phyloP scores from a whole-genome alignment of 2,113 vertebrate species.

The Stomatorhinus ivindoensis region DNA sequence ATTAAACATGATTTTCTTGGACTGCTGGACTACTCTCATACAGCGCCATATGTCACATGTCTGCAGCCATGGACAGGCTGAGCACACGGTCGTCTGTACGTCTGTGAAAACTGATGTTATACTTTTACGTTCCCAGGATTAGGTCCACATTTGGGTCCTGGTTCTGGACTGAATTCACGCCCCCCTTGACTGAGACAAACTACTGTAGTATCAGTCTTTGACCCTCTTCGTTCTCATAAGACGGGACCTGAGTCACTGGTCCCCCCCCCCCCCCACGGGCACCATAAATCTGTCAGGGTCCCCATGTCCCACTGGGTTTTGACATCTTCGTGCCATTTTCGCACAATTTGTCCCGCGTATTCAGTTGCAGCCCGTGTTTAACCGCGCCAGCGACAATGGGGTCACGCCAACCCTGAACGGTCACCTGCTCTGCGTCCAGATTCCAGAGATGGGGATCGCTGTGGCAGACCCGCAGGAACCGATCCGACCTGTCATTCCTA shows the following conservation, averaged over 20 bases:
- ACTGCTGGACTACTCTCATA: neutral
- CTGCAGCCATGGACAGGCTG: no score
- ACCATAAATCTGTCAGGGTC: slow-evolving; percentile 35
- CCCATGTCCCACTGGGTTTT: slow-evolving; percentile 9
- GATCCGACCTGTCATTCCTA: neutral
- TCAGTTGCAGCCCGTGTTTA: slow-evolving; percentile 30
- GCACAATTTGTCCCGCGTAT: slow-evolving; percentile 35
- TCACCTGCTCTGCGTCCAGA: neutral
- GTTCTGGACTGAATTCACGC: neutral
- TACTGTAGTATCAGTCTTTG: neutral
- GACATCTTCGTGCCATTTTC: slow-evolving; percentile 20
- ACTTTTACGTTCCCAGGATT: no score
- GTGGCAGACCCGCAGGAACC: neutral
- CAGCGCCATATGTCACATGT: no score
- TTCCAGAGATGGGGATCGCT: neutral
- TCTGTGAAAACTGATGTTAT: no score
- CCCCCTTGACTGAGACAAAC: neutral
- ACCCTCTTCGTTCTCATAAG: neutral
- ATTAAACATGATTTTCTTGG: neutral
- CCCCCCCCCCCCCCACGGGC: slow-evolving; percentile 27
- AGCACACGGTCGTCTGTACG: no score
- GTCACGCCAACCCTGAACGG: neutral
- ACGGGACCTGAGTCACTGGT: slow-evolving; percentile 25
- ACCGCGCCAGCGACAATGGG: slow-evolving; percentile 9
- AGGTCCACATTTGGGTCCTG: neutral